Evolutionary conservation across 2,888 invertebrate species (phyloP).

Genomic region (Scaptomyza polygonia): DNA sequence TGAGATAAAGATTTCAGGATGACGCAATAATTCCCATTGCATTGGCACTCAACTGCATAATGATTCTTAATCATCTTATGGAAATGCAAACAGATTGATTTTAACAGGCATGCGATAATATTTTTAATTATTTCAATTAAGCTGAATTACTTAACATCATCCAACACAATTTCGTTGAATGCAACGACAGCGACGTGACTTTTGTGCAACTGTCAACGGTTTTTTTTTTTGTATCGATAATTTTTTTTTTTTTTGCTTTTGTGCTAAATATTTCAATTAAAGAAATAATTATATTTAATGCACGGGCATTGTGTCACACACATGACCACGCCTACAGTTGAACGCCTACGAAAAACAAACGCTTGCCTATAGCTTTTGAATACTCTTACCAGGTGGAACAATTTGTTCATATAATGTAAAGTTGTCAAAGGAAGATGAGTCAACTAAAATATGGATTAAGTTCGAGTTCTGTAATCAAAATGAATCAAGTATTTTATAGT

Average conservation of each 20-base stretch:
- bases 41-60: neutral
- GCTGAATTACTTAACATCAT: slow-evolving; percentile 49
- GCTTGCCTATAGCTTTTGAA: neutral
- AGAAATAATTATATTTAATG: slow-evolving; percentile 77
- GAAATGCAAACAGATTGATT: slow-evolving; percentile 22
- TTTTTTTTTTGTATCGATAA: slow-evolving; percentile 12
- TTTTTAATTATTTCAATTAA: slow-evolving; percentile 74
- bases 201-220: slow-evolving; percentile 61
- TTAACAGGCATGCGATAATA: slow-evolving; percentile 31
- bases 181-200: slow-evolving; percentile 55
- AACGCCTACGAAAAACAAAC: slow-evolving; percentile 11
- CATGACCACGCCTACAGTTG: slow-evolving; percentile 9
- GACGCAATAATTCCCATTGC: neutral
- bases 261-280: slow-evolving; percentile 75
- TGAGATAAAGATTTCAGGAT: neutral
- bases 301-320: slow-evolving; percentile 35
- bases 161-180: slow-evolving; percentile 54
- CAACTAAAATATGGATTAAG: no score
- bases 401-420: no score
- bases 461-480: no score
- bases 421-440: no score
- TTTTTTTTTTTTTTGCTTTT: slow-evolving; percentile 31
- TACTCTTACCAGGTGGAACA: neutral
- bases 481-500: no score
- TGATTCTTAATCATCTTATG: slow-evolving; percentile 4